phyloP scores from a whole-genome alignment of 2,888 invertebrate genomes.

The Melieria crassipennis region DNA sequence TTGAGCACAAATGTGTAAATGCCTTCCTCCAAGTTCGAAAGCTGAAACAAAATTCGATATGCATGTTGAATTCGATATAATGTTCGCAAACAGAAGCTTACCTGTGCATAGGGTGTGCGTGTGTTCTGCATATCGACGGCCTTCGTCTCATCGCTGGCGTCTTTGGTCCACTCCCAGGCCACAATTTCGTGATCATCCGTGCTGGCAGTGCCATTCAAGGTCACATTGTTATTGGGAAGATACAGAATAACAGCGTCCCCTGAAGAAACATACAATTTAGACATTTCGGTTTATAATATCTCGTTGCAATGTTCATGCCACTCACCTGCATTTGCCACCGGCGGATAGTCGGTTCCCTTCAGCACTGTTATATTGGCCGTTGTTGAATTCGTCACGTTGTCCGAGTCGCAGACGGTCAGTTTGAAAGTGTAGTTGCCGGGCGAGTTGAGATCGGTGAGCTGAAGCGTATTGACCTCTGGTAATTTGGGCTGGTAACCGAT shows the following conservation, averaged over 20 bases:
- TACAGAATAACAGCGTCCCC: constrained; percentile 90
- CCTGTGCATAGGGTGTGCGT: constrained; percentile 84
- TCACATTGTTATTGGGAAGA: constrained; percentile 86
- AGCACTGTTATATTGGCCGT: constrained; percentile 89
- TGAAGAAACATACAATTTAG: constrained; percentile 47
- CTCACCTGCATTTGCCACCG: constrained; percentile 88
- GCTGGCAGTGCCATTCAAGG: constrained; percentile 88
- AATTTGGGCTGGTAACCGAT: constrained; percentile 84
- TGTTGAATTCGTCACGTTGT: constrained; percentile 85
- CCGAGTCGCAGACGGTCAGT: constrained; percentile 90
- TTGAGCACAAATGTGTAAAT: constrained; percentile 93
- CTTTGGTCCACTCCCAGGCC: constrained; percentile 96
- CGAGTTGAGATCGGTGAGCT: constrained; percentile 82
- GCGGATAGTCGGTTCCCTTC: constrained; percentile 93
- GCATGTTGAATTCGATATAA: neutral
- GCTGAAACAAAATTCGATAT: constrained; percentile 52
- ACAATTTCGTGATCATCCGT: constrained; percentile 93
- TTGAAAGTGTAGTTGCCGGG: constrained; percentile 92
- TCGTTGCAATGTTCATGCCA: neutral
- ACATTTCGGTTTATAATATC: neutral
- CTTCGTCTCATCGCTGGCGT: constrained; percentile 85
- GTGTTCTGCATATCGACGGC: constrained; percentile 97
- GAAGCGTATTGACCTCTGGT: constrained; percentile 82
- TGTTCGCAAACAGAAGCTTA: constrained; percentile 15
- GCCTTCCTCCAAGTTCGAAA: constrained; percentile 92